Evolutionary conservation across 2,888 invertebrate species (phyloP).

Genomic region (Drosophila nr. fundita): DNA sequence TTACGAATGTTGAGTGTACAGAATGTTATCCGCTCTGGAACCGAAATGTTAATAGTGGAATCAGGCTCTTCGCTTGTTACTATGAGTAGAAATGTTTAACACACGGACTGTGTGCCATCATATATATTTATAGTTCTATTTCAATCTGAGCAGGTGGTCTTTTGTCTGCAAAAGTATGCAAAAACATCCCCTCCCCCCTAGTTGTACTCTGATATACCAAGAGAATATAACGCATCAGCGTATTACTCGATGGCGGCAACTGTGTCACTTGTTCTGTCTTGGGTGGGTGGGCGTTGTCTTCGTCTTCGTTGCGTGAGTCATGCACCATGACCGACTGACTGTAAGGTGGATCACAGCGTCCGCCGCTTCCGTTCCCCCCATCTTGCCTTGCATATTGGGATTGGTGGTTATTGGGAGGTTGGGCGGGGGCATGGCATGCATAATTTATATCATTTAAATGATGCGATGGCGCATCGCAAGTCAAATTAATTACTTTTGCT

Average conservation of each 20-base stretch:
- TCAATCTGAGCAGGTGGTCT: neutral
- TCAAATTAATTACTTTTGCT: conserved; percentile 62
- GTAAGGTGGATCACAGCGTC: conserved; percentile 12
- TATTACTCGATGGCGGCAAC: neutral
- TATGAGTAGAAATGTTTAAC: neutral
- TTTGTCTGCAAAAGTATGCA: neutral
- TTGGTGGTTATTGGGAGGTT: neutral
- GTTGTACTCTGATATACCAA: neutral
- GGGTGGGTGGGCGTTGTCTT: conserved; percentile 48
- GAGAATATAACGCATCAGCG: neutral
- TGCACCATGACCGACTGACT: conserved; percentile 63
- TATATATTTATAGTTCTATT: neutral
- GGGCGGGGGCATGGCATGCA: conserved; percentile 10
- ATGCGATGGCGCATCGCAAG: conserved; percentile 66
- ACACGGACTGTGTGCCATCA: neutral
- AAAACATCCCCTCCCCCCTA: neutral
- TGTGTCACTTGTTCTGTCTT: conserved; percentile 33
- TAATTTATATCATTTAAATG: conserved; percentile 68
- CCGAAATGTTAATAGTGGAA: neutral
- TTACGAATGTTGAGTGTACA: neutral
- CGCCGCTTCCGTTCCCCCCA: too few species aligned
- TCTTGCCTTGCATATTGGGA: neutral
- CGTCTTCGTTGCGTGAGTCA: conserved; percentile 2
- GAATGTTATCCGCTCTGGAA: neutral
- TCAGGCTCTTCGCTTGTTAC: neutral